Evolutionary conservation across 2,888 invertebrate genomes (phyloP).

Genomic region (Synanthedon andrenaeformis): DNA sequence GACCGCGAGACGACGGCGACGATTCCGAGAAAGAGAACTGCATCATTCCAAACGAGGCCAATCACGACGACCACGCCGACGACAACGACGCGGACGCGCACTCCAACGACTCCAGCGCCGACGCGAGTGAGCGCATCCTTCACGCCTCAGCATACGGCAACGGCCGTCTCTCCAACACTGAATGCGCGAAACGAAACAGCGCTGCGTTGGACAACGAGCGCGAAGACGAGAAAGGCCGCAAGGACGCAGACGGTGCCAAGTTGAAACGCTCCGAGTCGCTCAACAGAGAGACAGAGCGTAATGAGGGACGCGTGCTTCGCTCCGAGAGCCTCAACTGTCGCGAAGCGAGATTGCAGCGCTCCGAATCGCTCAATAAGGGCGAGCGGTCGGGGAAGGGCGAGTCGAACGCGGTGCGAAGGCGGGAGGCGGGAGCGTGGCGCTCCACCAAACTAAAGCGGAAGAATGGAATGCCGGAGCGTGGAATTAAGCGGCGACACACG

Average conservation of each 20-base stretch:
- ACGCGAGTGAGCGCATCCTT: constrained; percentile 19
- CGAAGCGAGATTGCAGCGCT: constrained; percentile 28
- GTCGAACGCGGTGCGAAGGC: constrained; percentile 75
- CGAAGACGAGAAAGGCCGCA: constrained; percentile 14
- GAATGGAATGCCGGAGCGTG: constrained; percentile 83
- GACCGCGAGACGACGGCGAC: constrained; percentile 17
- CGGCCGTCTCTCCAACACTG: constrained; percentile 15
- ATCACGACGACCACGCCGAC: constrained; percentile 69
- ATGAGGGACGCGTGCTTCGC: constrained; percentile 67
- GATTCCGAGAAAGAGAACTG: constrained; percentile 59
- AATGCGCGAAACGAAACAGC: constrained; percentile 32
- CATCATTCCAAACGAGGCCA: constrained; percentile 16
- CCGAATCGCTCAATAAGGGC: constrained; percentile 35
- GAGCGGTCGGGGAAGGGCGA: constrained; percentile 73
- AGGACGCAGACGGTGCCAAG: constrained; percentile 26
- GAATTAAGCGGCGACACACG: constrained; percentile 90
- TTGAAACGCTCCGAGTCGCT: constrained; percentile 73
- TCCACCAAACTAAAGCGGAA: constrained; percentile 78
- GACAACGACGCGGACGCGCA: constrained; percentile 84
- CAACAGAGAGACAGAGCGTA: constrained; percentile 66
- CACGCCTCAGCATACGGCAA: constrained; percentile 13
- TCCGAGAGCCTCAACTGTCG: constrained; percentile 74
- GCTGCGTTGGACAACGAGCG: constrained; percentile 23
- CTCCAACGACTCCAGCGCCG: constrained; percentile 63
- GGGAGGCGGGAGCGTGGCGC: constrained; percentile 68